These are phyloP conservation scores for Cosmopolites sordidus DNA, from an alignment of 2,888 invertebrate genomes.

Conservation along the genomic window DNA sequence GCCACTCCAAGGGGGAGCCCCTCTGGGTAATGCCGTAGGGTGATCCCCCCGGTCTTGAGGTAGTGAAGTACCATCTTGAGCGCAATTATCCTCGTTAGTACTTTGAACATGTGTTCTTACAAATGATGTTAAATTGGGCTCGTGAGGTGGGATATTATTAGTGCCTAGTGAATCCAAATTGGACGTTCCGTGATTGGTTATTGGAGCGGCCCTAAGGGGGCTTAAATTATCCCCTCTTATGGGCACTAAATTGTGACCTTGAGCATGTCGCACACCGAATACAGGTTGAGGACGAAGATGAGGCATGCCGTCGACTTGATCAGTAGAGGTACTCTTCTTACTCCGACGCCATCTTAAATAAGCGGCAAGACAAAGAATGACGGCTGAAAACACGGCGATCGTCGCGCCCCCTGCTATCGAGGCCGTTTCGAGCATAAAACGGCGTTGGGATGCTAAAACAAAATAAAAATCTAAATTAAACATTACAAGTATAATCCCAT, in stretches of 20 bases:
- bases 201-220: not conserved
- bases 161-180: not conserved
- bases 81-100: not conserved
- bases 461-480: too few species aligned
- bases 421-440: constrained; percentile 82
- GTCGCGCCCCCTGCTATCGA: constrained; percentile 83
- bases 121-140: constrained; percentile 14
- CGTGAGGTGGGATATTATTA: constrained; percentile 13
- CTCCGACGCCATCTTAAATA: constrained; percentile 63
- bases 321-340: constrained; percentile 43
- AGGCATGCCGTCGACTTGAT: constrained; percentile 39
- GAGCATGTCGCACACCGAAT: constrained; percentile 31
- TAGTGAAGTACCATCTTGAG: not conserved
- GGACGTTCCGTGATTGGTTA: not conserved
- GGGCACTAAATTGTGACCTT: constrained; percentile 9
- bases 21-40: constrained; percentile 13
- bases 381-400: constrained; percentile 64
- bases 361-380: constrained; percentile 63
- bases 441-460: constrained; percentile 66
- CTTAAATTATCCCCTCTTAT: not conserved
- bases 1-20: constrained; percentile 23
- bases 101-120: not conserved
- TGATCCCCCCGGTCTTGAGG: constrained; percentile 25
- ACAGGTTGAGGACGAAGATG: constrained; percentile 30
- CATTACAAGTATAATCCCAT: too few species aligned